phyloP scores from a whole-genome alignment of 1,140 invertebrate genomes.

The Monomorium pharaonis region DNA sequence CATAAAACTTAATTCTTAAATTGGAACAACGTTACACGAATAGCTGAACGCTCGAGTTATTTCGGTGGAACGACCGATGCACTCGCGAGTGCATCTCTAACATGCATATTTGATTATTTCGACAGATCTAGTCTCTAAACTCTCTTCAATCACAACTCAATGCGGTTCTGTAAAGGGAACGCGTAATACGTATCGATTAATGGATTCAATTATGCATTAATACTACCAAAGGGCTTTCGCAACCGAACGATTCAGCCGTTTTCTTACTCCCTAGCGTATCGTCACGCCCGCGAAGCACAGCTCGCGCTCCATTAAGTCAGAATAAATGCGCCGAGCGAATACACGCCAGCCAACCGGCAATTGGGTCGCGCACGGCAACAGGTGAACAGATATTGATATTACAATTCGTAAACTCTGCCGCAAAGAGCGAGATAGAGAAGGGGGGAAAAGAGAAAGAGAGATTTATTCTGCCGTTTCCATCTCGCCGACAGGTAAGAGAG shows the following conservation, averaged over 20 bases:
- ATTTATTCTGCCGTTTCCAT: conserved; percentile 64
- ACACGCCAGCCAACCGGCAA: conserved; percentile 36
- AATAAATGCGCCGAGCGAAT: conserved; percentile 46
- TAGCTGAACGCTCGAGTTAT: neutral
- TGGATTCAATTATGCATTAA: conserved; percentile 51
- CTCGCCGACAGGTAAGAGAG: conserved; percentile 10
- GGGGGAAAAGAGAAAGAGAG: conserved; percentile 38
- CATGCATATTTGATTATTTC: neutral
- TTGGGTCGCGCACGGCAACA: conserved; percentile 63
- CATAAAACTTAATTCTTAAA: neutral
- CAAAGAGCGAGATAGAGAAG: conserved; percentile 34
- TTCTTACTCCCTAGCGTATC: conserved; percentile 50
- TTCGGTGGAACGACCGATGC: neutral
- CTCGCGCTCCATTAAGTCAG: conserved; percentile 52
- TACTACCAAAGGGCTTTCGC: conserved; percentile 46
- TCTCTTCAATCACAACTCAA: conserved; percentile 33
- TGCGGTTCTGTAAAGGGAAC: conserved; percentile 12
- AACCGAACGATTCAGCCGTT: conserved; percentile 31
- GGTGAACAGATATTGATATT: conserved; percentile 72
- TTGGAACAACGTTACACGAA: neutral
- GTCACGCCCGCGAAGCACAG: conserved; percentile 17
- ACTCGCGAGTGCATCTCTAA: neutral
- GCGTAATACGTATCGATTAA: conserved; percentile 34
- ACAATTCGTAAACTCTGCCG: conserved; percentile 64
- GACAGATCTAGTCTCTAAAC: conserved; percentile 13